phyloP scores from a whole-genome alignment of 2,888 invertebrate species.

The Tenodera sinensis region DNA sequence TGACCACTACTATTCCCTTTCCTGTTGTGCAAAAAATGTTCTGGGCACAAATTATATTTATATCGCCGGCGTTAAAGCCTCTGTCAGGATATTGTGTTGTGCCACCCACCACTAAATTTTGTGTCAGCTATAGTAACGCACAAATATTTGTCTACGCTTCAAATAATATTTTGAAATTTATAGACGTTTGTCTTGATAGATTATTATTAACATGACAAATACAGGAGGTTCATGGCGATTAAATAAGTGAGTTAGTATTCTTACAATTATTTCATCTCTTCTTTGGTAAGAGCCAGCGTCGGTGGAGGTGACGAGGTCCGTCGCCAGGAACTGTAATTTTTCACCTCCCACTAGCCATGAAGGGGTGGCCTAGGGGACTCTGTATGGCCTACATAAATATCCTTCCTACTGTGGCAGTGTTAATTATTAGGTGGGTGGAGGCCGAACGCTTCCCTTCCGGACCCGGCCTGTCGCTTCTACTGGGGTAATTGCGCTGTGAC shows the following conservation, averaged over 20 bases:
- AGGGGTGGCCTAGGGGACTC: not conserved
- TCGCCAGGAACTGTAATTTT: constrained; percentile 1
- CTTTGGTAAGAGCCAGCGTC: not conserved
- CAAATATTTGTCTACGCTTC: no score
- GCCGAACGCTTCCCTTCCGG: not conserved
- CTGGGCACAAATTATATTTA: no score
- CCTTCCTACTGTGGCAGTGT: constrained; percentile 22
- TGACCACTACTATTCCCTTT: no score
- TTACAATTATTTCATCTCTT: not conserved
- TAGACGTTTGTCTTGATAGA: no score
- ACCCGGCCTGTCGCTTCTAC: not conserved
- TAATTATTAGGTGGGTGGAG: constrained; percentile 22
- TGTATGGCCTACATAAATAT: constrained; percentile 25
- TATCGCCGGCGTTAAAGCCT: no score
- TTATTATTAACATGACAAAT: not conserved
- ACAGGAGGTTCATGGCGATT: not conserved
- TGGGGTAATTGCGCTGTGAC: constrained; percentile 26
- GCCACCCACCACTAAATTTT: no score
- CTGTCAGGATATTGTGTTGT: no score
- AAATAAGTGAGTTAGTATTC: not conserved
- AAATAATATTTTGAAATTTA: no score
- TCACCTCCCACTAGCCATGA: not conserved
- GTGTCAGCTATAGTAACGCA: no score
- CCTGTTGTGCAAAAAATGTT: no score
- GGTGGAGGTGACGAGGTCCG: not conserved